Conservation (phyloP, 2,113 vertebrate species). For the Syrmaticus mikado region DNA sequence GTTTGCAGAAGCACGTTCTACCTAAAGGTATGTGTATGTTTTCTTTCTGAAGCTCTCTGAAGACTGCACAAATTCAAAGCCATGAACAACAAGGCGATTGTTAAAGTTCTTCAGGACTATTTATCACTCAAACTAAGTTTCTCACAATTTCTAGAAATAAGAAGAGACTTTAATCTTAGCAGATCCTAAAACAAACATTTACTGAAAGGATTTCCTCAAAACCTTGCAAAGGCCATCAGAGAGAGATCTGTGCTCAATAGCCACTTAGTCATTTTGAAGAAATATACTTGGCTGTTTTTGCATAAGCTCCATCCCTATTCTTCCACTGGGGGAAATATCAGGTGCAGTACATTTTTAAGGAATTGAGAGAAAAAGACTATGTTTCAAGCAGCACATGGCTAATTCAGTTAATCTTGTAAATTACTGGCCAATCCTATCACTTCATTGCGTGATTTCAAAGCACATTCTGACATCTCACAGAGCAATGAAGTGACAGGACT, state of each 20-base stretch:
- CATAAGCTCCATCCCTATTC: background rate
- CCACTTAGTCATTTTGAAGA: background rate
- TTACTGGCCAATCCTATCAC: background rate
- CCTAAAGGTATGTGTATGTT: background rate
- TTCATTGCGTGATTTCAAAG: background rate
- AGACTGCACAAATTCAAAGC: background rate
- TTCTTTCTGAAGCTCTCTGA: background rate
- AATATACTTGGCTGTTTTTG: background rate
- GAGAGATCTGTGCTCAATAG: background rate
- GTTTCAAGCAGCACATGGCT: background rate
- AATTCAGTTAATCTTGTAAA: background rate
- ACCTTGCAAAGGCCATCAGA: background rate
- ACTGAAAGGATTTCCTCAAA: background rate
- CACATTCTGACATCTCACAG: background rate
- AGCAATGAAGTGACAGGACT: no score
- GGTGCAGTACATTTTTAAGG: background rate
- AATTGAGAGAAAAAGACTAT: background rate
- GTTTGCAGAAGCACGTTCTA: background rate
- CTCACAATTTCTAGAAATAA: background rate
- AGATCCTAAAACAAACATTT: background rate
- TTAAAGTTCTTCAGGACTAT: background rate
- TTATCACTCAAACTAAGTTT: background rate
- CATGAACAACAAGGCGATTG: background rate
- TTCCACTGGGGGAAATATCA: background rate
- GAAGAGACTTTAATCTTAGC: background rate